Conservation (phyloP, 2,797 vertebrate genomes). For the Sebastes iracundus region DNA sequence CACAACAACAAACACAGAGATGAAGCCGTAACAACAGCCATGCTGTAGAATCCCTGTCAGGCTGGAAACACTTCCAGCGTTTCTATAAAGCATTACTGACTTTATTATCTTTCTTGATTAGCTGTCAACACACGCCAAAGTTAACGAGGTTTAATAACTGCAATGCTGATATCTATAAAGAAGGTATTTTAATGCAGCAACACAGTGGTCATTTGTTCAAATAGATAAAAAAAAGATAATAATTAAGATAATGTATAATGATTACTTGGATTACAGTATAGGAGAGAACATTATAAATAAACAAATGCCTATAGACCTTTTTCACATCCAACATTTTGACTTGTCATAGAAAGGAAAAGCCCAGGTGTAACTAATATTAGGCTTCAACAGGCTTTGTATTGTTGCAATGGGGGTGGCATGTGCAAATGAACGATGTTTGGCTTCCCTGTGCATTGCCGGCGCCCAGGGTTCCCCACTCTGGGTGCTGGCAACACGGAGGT, state of each 20-base stretch:
- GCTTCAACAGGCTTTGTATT: no score
- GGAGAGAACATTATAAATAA: not conserved
- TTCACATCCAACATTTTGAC: not conserved
- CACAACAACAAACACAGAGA: conserved; percentile 3
- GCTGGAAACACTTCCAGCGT: not conserved
- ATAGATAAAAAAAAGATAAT: not conserved
- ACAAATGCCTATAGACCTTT: not conserved
- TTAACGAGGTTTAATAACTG: not conserved
- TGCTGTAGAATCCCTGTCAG: not conserved
- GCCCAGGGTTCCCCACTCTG: not conserved
- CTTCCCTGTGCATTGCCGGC: not conserved
- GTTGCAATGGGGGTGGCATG: no score
- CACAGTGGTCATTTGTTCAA: not conserved
- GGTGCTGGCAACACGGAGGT: not conserved
- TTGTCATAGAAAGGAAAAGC: not conserved
- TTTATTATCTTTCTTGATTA: not conserved
- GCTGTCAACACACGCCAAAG: not conserved
- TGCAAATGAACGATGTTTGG: not conserved
- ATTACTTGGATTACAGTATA: not conserved
- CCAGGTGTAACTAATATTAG: not conserved
- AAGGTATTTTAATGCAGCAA: not conserved
- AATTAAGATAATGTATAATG: not conserved
- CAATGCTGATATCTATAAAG: not conserved
- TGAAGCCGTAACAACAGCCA: not conserved
- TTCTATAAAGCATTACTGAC: not conserved